These are phyloP conservation scores for Ceratotherium simum DNA, from an alignment of 2,113 vertebrate species.

Conservation along the genomic window DNA sequence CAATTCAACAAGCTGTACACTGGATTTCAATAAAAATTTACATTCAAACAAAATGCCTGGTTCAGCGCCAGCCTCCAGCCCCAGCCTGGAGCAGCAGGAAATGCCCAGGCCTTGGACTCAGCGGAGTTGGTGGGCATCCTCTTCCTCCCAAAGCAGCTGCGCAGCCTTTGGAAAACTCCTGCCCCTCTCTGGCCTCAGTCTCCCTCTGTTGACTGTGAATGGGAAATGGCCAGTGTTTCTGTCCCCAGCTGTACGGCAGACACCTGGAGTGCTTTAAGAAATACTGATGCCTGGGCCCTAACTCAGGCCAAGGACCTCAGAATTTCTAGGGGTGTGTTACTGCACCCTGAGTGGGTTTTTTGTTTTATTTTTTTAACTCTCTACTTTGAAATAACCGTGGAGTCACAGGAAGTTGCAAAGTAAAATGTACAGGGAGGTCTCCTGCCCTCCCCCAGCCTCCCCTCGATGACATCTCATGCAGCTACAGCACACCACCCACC, in stretches of 20 bases:
- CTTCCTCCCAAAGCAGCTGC: neutral
- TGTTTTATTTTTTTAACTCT: too few relatives aligned
- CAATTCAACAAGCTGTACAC: neutral
- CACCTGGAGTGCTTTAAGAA: neutral
- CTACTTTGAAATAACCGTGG: neutral
- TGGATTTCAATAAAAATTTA: neutral
- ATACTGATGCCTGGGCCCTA: neutral
- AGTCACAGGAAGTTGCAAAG: neutral
- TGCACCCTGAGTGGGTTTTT: neutral
- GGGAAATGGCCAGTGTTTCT: neutral
- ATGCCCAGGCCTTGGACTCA: neutral
- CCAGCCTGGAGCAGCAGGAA: neutral
- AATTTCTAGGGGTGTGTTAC: accelerated
- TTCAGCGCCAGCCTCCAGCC: neutral
- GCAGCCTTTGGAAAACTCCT: neutral
- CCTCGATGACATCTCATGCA: neutral
- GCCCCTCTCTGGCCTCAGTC: neutral
- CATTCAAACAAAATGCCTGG: neutral
- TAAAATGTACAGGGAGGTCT: neutral
- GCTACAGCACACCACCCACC: too few relatives aligned
- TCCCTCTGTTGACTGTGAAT: neutral
- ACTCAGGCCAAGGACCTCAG: neutral
- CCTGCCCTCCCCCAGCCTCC: neutral
- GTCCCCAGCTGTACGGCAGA: neutral
- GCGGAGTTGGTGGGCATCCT: neutral